Percentiles rank a stretch among this genome's conserved stretches.
Conservation (phyloP, 2,797 vertebrate species). For the Lepilemur ruficaudatus region DNA sequence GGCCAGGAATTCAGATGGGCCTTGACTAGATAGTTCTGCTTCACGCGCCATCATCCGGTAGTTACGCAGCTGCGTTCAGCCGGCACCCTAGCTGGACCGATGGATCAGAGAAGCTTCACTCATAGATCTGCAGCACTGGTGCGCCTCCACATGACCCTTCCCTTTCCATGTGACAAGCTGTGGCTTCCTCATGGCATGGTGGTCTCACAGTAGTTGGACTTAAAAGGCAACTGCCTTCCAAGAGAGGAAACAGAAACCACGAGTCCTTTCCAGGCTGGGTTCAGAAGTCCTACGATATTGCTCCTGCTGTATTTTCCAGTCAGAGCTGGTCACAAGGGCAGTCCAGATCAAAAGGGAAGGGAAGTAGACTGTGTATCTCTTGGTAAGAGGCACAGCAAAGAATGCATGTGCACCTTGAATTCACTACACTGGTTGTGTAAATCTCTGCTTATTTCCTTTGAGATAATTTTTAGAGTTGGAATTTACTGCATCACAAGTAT, state of each 20-base stretch:
- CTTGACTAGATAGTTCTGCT: background rate
- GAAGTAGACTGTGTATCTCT: background rate
- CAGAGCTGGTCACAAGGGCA: background rate
- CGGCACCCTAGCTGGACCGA: background rate
- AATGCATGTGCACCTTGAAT: background rate
- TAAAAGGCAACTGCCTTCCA: background rate
- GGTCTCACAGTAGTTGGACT: background rate
- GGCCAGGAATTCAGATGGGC: background rate
- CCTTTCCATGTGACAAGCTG: background rate
- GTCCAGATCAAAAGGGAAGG: background rate
- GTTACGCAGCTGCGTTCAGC: background rate
- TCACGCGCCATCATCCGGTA: background rate
- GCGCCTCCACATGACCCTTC: background rate
- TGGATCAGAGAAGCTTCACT: background rate
- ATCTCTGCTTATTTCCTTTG: background rate
- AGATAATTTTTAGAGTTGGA: background rate
- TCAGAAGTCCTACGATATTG: background rate
- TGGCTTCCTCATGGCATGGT: background rate
- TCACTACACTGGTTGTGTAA: background rate
- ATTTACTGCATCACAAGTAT: background rate
- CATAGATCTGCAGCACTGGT: background rate
- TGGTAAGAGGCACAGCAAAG: background rate
- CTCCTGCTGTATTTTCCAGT: background rate
- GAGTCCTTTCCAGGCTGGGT: no score
- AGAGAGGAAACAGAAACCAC: background rate